Base-by-base conservation (phyloP, 2,888 invertebrate genomes). In the Lamellibrachia columna region DNA sequence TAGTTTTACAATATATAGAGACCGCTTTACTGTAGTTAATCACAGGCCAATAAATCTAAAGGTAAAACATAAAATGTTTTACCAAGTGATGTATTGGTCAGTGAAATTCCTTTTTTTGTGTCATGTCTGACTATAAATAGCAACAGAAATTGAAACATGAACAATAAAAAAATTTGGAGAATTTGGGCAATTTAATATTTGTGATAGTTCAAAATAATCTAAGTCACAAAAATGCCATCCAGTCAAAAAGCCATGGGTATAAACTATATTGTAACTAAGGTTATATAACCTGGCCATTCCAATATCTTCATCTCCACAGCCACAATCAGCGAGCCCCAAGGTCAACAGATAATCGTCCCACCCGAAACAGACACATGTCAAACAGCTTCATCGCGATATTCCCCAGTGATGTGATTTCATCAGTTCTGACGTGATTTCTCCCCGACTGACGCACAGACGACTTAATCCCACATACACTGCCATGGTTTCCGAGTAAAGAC, bases 341-440 rank as follows among this genome's bases (percentile, higher is more conserved):
- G 58, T 15, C 22, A n/a, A 15, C 40, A 22, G 22, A 6, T 75
- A 75, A 75, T 75, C 22, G 75, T 75, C 75, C 75, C 11, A 22
- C 60, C 75, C 22, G 0, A 75, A 75, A 75, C 22, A 2, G 75
- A n/a, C 22, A 15, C 22, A n/a, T 75, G 75, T 75, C 75, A 22
- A 75, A 15, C 11, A 75, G 75, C 22, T 15, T 75, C 22, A 15
- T 22, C n/a, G 75, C 75, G 22, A 75, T 75, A n/a, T n/a, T 75
- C 75, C 75, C 75, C 22, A 22, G 75, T 75, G 75, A 75, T n/a
- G 75, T 15, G 22, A 75, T 3, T n/a, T 75, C 75, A 22, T 75
- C 75, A 75, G 75, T 75, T n/a, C 75, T 75, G 75, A 75, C 75
- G 75, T 75, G 75, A 75, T 75, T 75, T 75, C 75, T 75, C 6